Evolutionary conservation across 2,797 vertebrate genomes (phyloP), one percentile per base, ranked within the genome.

Genomic region (Bucorvus abyssinicus): DNA sequence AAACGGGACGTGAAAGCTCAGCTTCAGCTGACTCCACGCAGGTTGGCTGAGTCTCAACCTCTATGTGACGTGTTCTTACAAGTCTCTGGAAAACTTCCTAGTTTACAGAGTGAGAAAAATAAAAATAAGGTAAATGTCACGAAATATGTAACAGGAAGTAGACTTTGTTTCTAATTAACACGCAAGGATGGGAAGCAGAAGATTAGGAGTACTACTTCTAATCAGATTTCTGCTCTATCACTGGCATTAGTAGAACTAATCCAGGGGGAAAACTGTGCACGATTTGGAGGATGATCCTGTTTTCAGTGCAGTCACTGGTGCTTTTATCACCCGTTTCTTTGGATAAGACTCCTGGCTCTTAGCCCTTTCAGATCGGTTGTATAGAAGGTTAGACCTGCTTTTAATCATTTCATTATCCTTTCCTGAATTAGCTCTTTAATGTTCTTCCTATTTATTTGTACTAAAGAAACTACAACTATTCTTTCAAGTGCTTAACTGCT

Each of bases 351-450:
- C 55, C 60, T 73, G 56, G 36, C 57, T 47, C 26, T 67, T 63
- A 89, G 38, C 36, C 36, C 29, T 85, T 91, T 87, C 59, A 67
- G 26, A 77, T 77, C 85, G 29, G 32, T 87, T 85, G 69, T 57
- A 55, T 57, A 57, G 64, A 68, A 94, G 34, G 36, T 60, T 86
- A 81, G 80, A 84, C 14, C 20, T 56, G 23, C 36, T 95, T 95
- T 93, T 84, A 87, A 67, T 94, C 7, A 87, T 84, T 85, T 77
- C 88, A 69, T 45, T 57, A 61, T 76, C 77, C 57, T 70, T 89
- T 90, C 92, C 60, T 81, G 59, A 89, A 76, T 92, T 73, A 83
- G 45, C 80, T 40, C 38, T 96, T 93, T 92, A 91, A 90, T 89
- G 83, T 88, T 82, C 57, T 84, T 94, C 59, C 60, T 74, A 32